A percentile compares a stretch with the other conserved stretches of the same genome.
Conservation (phyloP, 2,888 invertebrate species). For the Pseudococcus viburni region DNA sequence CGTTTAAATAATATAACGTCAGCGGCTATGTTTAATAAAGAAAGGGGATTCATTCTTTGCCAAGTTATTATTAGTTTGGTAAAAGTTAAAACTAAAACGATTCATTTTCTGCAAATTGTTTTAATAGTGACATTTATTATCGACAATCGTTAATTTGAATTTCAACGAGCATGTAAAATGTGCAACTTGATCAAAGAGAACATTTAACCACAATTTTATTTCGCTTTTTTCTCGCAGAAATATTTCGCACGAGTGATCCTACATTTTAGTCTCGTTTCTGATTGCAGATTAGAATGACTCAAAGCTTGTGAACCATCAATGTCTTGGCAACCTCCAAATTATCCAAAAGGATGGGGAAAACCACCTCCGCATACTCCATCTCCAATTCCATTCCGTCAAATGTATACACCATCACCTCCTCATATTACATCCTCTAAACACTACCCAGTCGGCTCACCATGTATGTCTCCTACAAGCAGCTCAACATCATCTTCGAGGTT, state of each 20-base stretch:
- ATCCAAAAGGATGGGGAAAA: conserved; percentile 67
- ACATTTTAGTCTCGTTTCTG: background rate
- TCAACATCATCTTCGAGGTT: conserved; percentile 68
- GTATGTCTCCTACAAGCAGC: conserved; percentile 64
- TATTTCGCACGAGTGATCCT: background rate
- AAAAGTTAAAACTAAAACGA: conserved; percentile 58
- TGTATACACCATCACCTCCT: conserved; percentile 68
- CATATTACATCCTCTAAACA: conserved; percentile 65
- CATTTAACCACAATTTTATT: conserved; percentile 5
- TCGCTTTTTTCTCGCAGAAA: background rate
- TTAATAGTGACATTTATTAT: conserved; percentile 61
- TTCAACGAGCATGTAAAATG: conserved; percentile 46
- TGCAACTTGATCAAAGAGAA: conserved; percentile 28
- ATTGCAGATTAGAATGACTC: conserved; percentile 32
- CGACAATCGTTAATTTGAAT: conserved; percentile 55
- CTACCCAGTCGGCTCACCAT: conserved; percentile 66
- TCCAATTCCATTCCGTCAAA: conserved; percentile 68
- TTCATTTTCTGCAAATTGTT: conserved; percentile 61
- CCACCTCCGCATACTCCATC: conserved; percentile 67
- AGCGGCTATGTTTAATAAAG: conserved; percentile 36
- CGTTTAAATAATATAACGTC: conserved; percentile 48
- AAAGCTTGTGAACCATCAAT: conserved; percentile 39
- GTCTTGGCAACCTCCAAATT: conserved; percentile 67
- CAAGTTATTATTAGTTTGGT: conserved; percentile 63
- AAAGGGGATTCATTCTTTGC: conserved; percentile 36